A percentile compares a stretch with the other conserved stretches of the same genome.
phyloP scores from a whole-genome alignment of 1,140 invertebrate genomes.

The Phortica variegata region DNA sequence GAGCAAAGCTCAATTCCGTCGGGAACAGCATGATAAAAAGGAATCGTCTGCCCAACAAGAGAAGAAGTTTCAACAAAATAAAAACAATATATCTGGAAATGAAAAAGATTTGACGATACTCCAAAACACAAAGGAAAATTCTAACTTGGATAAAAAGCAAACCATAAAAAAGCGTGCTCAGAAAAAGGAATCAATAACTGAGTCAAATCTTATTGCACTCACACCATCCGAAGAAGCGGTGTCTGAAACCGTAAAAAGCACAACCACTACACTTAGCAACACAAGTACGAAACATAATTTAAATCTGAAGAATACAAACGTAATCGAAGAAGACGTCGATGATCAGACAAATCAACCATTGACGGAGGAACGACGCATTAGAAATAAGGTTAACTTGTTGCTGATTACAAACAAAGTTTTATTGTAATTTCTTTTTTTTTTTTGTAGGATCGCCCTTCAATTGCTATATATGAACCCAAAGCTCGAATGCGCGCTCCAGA shows the following conservation, averaged over 20 bases:
- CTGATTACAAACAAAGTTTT: neutral
- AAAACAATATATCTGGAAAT: neutral
- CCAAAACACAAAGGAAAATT: conserved; percentile 8
- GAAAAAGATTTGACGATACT: no score
- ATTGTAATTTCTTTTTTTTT: neutral
- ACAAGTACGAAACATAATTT: no score
- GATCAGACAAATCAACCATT: conserved; percentile 7
- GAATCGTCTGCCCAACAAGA: no score
- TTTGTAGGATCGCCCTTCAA: conserved; percentile 52
- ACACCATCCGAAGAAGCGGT: no score
- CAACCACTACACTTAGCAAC: no score
- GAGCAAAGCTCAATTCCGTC: no score
- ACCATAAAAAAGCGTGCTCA: conserved; percentile 40
- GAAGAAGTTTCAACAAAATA: no score
- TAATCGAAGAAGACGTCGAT: neutral
- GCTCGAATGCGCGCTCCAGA: conserved; percentile 16
- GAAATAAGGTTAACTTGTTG: conserved; percentile 57
- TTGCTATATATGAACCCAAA: conserved; percentile 55
- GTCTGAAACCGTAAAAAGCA: no score
- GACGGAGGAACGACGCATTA: conserved; percentile 54
- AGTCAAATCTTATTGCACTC: neutral
- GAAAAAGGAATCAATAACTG: conserved; percentile 25
- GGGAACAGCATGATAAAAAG: no score
- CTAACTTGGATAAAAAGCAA: no score
- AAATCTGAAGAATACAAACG: no score